A percentile compares a stretch with the other conserved stretches of the same genome.
These are phyloP conservation scores for Drosophila meridionalis DNA, from an alignment of 2,888 invertebrate species.

Conservation along the genomic window DNA sequence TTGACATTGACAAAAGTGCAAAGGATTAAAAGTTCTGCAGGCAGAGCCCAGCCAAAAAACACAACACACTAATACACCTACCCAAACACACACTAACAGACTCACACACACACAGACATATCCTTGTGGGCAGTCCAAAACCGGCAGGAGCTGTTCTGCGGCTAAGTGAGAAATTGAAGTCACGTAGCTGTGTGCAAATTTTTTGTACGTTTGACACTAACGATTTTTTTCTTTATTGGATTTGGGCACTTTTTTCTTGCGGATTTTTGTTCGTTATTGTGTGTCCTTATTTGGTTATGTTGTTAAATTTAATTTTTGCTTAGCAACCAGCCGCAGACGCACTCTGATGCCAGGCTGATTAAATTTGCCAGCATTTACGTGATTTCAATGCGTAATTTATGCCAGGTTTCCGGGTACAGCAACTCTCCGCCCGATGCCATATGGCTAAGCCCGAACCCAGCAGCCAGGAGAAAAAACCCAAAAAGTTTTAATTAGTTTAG, in stretches of 20 bases:
- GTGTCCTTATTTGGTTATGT: slow-evolving; percentile 71
- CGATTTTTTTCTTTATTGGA: slow-evolving; percentile 39
- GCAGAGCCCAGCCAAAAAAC: slow-evolving; percentile 14
- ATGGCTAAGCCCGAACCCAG: slow-evolving; percentile 34
- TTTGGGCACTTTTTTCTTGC: slow-evolving; percentile 8
- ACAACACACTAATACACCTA: slow-evolving; percentile 30
- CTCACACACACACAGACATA: slow-evolving; percentile 16
- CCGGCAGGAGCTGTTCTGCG: slow-evolving; percentile 27
- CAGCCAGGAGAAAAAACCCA: neutral
- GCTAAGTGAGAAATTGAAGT: slow-evolving; percentile 73
- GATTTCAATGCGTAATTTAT: slow-evolving; percentile 77
- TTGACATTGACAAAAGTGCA: slow-evolving; percentile 78
- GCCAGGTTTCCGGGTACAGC: slow-evolving; percentile 28
- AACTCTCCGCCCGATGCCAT: slow-evolving; percentile 39
- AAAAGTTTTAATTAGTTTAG: slow-evolving; percentile 77
- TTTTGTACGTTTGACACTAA: slow-evolving; percentile 58
- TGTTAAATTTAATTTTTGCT: slow-evolving; percentile 75
- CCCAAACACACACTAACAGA: slow-evolving; percentile 14
- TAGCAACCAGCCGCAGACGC: slow-evolving; percentile 64
- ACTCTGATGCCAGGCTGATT: slow-evolving; percentile 68
- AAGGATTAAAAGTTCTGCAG: slow-evolving; percentile 74
- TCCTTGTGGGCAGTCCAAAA: slow-evolving; percentile 32
- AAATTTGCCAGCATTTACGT: slow-evolving; percentile 77
- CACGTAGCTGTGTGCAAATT: slow-evolving; percentile 75
- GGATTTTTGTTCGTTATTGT: slow-evolving; percentile 9